Conservation (phyloP, 2,888 invertebrate species). For the Megamerina dolium region DNA sequence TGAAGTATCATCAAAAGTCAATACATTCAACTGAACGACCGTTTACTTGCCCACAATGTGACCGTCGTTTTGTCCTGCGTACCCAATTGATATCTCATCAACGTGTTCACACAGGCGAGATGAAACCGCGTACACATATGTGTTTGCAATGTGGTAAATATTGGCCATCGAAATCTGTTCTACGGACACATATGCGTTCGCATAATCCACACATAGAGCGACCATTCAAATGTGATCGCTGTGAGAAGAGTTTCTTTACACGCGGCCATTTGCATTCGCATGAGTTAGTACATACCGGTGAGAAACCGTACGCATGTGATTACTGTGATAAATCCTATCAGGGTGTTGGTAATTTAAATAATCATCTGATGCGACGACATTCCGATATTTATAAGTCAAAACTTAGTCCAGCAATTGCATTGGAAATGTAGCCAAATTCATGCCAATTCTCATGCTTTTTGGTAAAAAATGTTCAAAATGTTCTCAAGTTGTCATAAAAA, state of each 20-base stretch:
- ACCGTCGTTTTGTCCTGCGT: slow-evolving; percentile 34
- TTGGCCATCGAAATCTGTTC: slow-evolving; percentile 39
- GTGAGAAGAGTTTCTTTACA: slow-evolving; percentile 37
- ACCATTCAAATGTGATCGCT: slow-evolving; percentile 33
- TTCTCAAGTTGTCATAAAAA: no score
- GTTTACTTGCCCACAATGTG: slow-evolving; percentile 30
- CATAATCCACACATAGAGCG: slow-evolving; percentile 35
- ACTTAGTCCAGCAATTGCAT: no score
- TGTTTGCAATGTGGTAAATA: slow-evolving; percentile 36
- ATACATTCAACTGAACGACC: slow-evolving; percentile 36
- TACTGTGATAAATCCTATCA: slow-evolving; percentile 36
- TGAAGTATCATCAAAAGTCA: slow-evolving; percentile 36
- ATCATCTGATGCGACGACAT: slow-evolving; percentile 33
- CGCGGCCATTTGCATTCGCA: slow-evolving; percentile 38
- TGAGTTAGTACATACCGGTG: slow-evolving; percentile 40
- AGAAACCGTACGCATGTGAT: slow-evolving; percentile 37
- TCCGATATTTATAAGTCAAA: no score
- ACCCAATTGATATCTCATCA: slow-evolving; percentile 36
- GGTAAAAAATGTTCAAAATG: no score
- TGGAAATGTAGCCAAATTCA: no score
- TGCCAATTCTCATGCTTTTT: no score
- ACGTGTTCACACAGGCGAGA: slow-evolving; percentile 37
- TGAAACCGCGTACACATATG: slow-evolving; percentile 32
- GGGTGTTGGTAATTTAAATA: slow-evolving; percentile 39
- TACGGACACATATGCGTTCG: slow-evolving; percentile 39